Evolutionary conservation across 2,797 vertebrate genomes (phyloP), one percentile per base, ranked within the genome.

Genomic region (Triplophysa bombifrons): DNA sequence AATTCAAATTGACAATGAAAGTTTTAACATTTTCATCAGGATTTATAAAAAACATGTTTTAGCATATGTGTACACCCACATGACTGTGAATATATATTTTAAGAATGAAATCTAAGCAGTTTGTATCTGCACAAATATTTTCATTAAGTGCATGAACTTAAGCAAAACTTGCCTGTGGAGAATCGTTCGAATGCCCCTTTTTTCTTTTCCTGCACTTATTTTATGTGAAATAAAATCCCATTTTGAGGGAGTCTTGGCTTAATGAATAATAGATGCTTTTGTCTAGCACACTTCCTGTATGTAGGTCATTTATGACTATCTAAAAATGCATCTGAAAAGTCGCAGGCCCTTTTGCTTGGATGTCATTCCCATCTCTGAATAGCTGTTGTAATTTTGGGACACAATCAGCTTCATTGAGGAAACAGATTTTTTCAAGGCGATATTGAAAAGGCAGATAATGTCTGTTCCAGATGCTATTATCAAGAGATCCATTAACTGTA

Each of bases 401-500:
- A 76, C 65, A 25, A 55, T 60, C 41, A 27, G 48, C 60, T 64
- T 70, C 14, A 53, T 61, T 22, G 50, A 78, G 61, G 73, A 71
- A 65, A 65, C 53, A 2, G 46, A 55, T 82, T 51, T 51, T 41
- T 65, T 65, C 30, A 46, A 55, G n/a, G 56, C 19, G 48, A 50
- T 71, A 73, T 67, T 82, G 65, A 75, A 81, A 78, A 82, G 75
- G 66, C 67, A 38, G 83, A 77, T 83, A 84, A 84, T 77, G 83
- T 66, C 56, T 76, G 70, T 72, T 78, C 80, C 80, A 86, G 84
- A 85, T 84, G 85, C 83, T 83, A 76, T 85, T 82, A 85, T 81
- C 72, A 84, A 84, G 80, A 71, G 82, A 80, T 84, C 82, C 80
- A 86, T 86, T 86, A 83, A 82, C 82, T 76, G 77, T 79, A 85